Evolutionary conservation across 2,113 vertebrate genomes (phyloP), one percentile per base, ranked within the genome.

Genomic region (Ophiodon elongatus): DNA sequence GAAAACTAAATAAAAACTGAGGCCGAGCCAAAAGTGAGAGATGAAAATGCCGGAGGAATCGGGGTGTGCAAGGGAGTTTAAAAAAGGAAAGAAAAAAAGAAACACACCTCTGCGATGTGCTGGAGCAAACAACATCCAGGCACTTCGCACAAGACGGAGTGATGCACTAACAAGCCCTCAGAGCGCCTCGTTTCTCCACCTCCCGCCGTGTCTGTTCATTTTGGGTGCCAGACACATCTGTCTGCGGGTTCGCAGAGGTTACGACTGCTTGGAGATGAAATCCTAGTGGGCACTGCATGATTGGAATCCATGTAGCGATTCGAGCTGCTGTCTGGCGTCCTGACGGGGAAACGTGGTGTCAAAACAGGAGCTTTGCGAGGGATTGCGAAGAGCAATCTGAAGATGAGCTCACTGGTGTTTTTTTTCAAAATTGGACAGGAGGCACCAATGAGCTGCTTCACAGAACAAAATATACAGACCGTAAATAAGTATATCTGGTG

Each of bases 141-240:
- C 64, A 47, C 76, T 80, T 80, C 71, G 62, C 80, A 65, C 50
- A 35, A 62, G 80, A 81, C 67, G 29, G 70, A 88, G 79, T 2
- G 76, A 85, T 76, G 79, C 59, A 17, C 86, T 88, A 90, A 91
- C 91, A 87, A 85, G 85, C 83, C 76, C 87, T 89, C 73, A 0
- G 77, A 85, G 90, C 19, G 76, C 35, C 79, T 73, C 67, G 14
- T 72, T 88, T 86, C 65, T 73, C 76, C 82, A 82, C 75, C 80
- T 72, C 87, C 62, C 0, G 43, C 84, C 74, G 66, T 72, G 80
- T 71, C 56, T 64, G 73, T 76, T 85, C 80, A 76, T 76, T 82
- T 23, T 11, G 73, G 70, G 71, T 87, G 89, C 76, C 79, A 92
- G 84, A 82, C 89, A 8, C 83, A 91, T 86, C 84, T 29, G 76